Percentiles rank a stretch among this genome's conserved stretches.
phyloP scores from a whole-genome alignment of 2,888 invertebrate species.

The Cyclophora albipunctata region DNA sequence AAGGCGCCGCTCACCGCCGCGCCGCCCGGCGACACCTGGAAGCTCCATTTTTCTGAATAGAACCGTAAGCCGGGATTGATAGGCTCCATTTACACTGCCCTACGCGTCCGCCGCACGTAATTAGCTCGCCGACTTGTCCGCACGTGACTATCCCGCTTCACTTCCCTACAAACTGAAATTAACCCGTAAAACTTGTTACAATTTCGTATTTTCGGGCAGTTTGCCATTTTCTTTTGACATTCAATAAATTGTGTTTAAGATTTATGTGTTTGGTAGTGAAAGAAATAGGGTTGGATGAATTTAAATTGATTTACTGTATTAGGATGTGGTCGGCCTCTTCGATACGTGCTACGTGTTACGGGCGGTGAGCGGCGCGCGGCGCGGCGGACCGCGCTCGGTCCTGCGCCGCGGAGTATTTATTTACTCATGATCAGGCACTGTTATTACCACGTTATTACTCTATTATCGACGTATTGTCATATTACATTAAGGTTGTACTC shows the following conservation, averaged over 20 bases:
- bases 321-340: too few species aligned
- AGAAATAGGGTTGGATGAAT: too few species aligned
- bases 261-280: not conserved
- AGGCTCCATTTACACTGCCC: conserved; percentile 18
- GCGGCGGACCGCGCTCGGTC: too few species aligned
- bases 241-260: not conserved
- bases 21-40: conserved; percentile 15
- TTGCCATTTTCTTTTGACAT: not conserved
- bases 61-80: conserved; percentile 37
- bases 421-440: too few species aligned
- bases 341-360: too few species aligned
- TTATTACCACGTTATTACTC: too few species aligned
- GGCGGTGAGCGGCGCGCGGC: too few species aligned
- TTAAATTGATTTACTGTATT: too few species aligned
- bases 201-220: not conserved
- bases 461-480: too few species aligned
- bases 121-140: conserved; percentile 24
- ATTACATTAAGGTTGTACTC: too few species aligned
- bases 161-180: not conserved
- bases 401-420: too few species aligned
- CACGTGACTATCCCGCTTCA: conserved; percentile 1
- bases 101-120: conserved; percentile 28
- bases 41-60: conserved; percentile 29
- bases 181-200: not conserved
- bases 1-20: conserved; percentile 7